Base-by-base conservation (phyloP, 2,797 vertebrate species). In the Protonibea diacanthus region DNA sequence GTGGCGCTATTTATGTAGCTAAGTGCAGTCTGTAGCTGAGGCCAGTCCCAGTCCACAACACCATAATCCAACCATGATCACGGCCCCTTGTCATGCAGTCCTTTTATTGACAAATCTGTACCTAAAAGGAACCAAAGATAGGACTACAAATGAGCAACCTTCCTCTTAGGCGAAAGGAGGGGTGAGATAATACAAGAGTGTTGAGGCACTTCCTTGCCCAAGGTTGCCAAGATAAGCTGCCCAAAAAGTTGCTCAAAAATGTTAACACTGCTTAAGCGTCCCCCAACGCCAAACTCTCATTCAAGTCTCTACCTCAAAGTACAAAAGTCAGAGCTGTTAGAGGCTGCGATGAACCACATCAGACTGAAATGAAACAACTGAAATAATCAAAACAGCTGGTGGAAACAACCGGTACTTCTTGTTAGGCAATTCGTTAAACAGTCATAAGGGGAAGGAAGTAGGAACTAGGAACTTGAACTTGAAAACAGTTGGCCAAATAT, bases 11-110 rank as follows among this genome's bases (percentile, higher is more conserved):
- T 71, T 71, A 89, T 81, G 74, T 67, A 78, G 51, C 51, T 92
- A 91, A 93, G 89, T 88, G 89, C 86, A 87, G 88, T 88, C 60
- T 85, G 71, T 78, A 59, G 62, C 45, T 15, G 78, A 89, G 86
- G 84, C 86, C 89, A 84, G 89, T 92, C 88, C 88, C 84, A 82
- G 63, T 73, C 40, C 38, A 59, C 61, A 45, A 79, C 47, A 58
- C 20, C 33, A 18, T 17, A 52, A 59, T 60, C 49, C 60, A 4
- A 52, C 20, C 10, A 17, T 59, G 65, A 71, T 67, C 51, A 56
- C 33, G 56, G 71, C 51, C 77, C 59, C n/a, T 47, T 40, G 57
- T 78, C 69, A 21, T 51, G 42, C 21, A 71, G 23, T 71, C 21
- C 10, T 47, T 62, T 52, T 83, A 75, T 77, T 72, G 82, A 78